Conservation (phyloP, 2,113 vertebrate species). For the Atractosteus spatula region DNA sequence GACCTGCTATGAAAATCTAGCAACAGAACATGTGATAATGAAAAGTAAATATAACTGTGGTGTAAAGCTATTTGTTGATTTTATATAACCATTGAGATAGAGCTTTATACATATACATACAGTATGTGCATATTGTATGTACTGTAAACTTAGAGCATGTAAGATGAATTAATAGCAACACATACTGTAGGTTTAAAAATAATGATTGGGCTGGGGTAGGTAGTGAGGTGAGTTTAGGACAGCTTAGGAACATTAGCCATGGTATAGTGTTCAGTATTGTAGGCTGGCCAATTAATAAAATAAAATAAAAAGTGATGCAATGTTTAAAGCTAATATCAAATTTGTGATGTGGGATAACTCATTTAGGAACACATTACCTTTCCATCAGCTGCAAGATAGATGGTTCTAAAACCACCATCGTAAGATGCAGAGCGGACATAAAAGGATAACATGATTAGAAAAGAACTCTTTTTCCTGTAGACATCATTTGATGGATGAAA, state of each 20-base stretch:
- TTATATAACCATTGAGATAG: too few species aligned
- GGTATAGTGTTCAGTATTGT: slow-evolving; percentile 6
- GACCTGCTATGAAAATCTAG: too few species aligned
- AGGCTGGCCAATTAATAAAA: slow-evolving; percentile 43
- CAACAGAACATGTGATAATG: too few species aligned
- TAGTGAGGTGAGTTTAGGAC: not conserved
- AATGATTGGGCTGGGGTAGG: too few species aligned
- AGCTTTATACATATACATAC: too few species aligned
- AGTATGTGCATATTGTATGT: too few species aligned
- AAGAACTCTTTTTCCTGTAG: slow-evolving; percentile 65
- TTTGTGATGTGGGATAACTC: slow-evolving; percentile 41
- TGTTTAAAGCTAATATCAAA: slow-evolving; percentile 46
- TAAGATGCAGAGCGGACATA: slow-evolving; percentile 39
- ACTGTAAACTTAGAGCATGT: too few species aligned
- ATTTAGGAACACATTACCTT: slow-evolving; percentile 51
- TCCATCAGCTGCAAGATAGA: slow-evolving; percentile 31
- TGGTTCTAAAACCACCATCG: slow-evolving; percentile 24
- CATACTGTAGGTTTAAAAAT: too few species aligned
- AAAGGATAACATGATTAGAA: slow-evolving; percentile 62
- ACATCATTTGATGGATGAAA: slow-evolving; percentile 47
- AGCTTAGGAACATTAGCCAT: not conserved
- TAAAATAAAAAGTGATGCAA: slow-evolving; percentile 50
- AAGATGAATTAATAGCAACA: too few species aligned
- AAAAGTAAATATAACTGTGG: too few species aligned
- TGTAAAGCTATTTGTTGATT: too few species aligned